Percentiles rank a stretch among this genome's conserved stretches.
These are phyloP conservation scores for Temnothorax ravouxi DNA, from an alignment of 2,888 invertebrate species.

Conservation along the genomic window DNA sequence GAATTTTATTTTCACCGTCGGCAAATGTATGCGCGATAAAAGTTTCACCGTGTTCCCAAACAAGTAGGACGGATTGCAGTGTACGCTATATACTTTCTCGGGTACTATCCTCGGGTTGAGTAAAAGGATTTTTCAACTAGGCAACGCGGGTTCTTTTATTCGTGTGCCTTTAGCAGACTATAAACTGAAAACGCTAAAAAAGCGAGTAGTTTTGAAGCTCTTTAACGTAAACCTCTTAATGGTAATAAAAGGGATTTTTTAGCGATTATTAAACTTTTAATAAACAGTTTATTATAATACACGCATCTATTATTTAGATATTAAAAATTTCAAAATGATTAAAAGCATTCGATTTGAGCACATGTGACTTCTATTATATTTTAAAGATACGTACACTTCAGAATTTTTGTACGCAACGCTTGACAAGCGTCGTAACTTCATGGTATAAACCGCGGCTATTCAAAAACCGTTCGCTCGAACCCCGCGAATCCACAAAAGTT, in stretches of 20 bases:
- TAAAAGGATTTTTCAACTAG: conserved; percentile 34
- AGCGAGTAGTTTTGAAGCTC: neutral
- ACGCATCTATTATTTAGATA: neutral
- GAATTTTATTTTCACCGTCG: conserved; percentile 33
- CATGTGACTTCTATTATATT: neutral
- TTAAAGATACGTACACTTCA: neutral
- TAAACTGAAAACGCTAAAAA: conserved; percentile 1
- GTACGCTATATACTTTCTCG: neutral
- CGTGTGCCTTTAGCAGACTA: neutral
- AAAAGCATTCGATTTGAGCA: neutral
- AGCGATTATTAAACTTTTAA: neutral
- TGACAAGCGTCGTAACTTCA: conserved; percentile 1
- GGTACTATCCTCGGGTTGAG: conserved; percentile 20
- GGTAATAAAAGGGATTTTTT: neutral
- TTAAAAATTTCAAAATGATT: neutral
- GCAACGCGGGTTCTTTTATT: conserved; percentile 19
- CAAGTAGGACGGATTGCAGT: conserved; percentile 15
- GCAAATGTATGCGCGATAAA: conserved; percentile 33
- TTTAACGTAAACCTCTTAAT: neutral
- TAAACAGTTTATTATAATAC: neutral
- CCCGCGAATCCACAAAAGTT: conserved; percentile 18
- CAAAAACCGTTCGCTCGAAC: conserved; percentile 33
- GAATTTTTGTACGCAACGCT: neutral
- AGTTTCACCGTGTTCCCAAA: conserved; percentile 21
- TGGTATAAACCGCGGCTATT: conserved; percentile 54